Percentiles rank a stretch among this genome's conserved stretches.
Evolutionary conservation across 2,888 invertebrate genomes (phyloP).

Genomic region (Ophion ellenae): DNA sequence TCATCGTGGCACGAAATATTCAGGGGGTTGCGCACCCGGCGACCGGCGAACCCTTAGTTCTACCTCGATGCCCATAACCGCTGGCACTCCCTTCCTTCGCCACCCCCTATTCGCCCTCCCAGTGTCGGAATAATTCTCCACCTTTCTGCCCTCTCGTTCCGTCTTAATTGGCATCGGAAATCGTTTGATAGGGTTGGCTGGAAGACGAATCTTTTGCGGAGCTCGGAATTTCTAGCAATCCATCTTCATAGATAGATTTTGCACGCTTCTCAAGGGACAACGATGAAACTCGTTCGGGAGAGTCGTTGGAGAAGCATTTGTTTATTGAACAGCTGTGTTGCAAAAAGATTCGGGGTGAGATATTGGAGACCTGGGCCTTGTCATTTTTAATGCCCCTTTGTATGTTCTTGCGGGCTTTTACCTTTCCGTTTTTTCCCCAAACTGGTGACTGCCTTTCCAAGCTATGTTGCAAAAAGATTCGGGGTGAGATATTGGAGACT

Average conservation of each 20-base stretch:
- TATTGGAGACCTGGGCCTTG: no score
- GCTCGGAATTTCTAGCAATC: not conserved
- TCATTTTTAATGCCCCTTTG: no score
- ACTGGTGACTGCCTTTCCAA: no score
- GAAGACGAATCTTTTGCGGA: conserved; percentile 15
- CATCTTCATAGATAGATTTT: not conserved
- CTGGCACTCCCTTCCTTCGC: conserved; percentile 42
- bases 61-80: conserved; percentile 78
- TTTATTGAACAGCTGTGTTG: no score
- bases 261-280: not conserved
- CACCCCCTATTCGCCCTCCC: conserved; percentile 66
- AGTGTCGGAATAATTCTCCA: conserved; percentile 31
- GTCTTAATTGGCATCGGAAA: conserved; percentile 79
- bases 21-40: conserved; percentile 47
- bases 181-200: conserved; percentile 31
- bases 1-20: conserved; percentile 75
- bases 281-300: not conserved
- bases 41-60: conserved; percentile 79
- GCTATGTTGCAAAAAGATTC: no score
- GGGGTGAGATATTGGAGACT: no score
- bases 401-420: no score
- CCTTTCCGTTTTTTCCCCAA: no score
- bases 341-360: no score
- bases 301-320: not conserved
- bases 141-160: conserved; percentile 65